Evolutionary conservation across 2,888 invertebrate genomes (phyloP), one percentile per base, ranked within the genome.

Genomic region (Antheraea assamensis): DNA sequence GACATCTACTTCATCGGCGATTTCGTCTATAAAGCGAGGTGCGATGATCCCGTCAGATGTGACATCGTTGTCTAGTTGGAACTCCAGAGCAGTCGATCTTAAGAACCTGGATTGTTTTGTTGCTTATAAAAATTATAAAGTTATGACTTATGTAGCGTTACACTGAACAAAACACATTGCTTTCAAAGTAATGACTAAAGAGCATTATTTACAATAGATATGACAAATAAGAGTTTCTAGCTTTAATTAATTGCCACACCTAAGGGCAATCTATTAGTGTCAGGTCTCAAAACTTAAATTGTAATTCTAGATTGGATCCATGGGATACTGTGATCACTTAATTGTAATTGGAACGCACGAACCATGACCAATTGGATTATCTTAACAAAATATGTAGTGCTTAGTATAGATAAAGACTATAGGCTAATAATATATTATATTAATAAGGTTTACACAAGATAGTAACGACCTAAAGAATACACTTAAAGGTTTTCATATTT

Each of bases 11-110:
- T 98, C 98, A 82, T 97, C 97, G 75, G 97, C 96, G 73, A 98
- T 97, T 84, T 98, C 97, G 78, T 98, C 97, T 61, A 98, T 95
- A 88, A 98, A 98, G 76, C 98, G 95, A 0, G 98, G 98, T 1
- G 97, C 96, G 76, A 97, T 97, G 72, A 97, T 92, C 0, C 97
- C 97, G 7, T 95, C 95, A 68, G 97, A 96, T 0, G 97, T 97
- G n/a, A 97, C 95, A 73, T 97, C 96, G 76, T 97, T 96, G 64
- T 97, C 96, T 72, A 98, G 92, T 47, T 96, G 95, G 78, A 98
- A 95, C 88, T 98, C 97, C 76, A 98, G 89, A 0, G 97, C 97
- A 2, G 97, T 96, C 0, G 98, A 97, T 87, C 98, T 96, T 76
- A 98, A 87, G 83, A 98, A 98, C 82, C 96, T 97, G 83, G 0